These are phyloP conservation scores for Cercocebus atys DNA, from an alignment of 2,113 vertebrate species.

Conservation along the genomic window DNA sequence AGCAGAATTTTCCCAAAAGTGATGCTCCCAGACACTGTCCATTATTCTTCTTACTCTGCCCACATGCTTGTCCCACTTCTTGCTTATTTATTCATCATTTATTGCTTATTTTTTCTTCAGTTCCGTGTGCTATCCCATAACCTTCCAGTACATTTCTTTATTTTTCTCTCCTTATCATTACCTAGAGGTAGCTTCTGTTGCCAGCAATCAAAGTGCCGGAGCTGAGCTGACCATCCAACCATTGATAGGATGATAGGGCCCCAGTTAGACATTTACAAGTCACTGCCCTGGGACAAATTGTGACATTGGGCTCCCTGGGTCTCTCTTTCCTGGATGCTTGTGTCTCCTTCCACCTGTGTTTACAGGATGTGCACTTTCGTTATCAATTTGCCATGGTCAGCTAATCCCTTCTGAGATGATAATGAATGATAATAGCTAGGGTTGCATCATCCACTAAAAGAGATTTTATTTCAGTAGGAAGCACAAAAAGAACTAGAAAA, in stretches of 20 bases:
- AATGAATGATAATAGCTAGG: not conserved
- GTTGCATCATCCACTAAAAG: not conserved
- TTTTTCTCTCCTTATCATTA: not conserved
- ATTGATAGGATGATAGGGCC: not conserved
- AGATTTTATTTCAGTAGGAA: not conserved
- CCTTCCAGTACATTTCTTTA: not conserved
- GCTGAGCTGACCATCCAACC: not conserved
- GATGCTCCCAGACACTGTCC: not conserved
- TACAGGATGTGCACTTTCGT: not conserved
- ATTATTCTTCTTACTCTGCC: not conserved
- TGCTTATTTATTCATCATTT: not conserved
- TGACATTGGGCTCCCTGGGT: rapidly evolving
- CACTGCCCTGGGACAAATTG: not conserved
- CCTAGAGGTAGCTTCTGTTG: not conserved
- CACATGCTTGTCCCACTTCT: not conserved
- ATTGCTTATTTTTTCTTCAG: not conserved
- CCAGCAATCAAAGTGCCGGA: not conserved
- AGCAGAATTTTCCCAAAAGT: not conserved
- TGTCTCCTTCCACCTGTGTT: not conserved
- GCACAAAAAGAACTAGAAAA: not conserved
- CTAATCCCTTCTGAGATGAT: not conserved
- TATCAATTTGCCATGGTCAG: not conserved
- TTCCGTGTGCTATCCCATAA: not conserved
- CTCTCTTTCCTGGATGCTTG: not conserved
- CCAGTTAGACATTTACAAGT: not conserved